Percentiles rank a stretch among this genome's conserved stretches.
Conservation (phyloP, 1,140 invertebrate genomes). For the Galleria mellonella region DNA sequence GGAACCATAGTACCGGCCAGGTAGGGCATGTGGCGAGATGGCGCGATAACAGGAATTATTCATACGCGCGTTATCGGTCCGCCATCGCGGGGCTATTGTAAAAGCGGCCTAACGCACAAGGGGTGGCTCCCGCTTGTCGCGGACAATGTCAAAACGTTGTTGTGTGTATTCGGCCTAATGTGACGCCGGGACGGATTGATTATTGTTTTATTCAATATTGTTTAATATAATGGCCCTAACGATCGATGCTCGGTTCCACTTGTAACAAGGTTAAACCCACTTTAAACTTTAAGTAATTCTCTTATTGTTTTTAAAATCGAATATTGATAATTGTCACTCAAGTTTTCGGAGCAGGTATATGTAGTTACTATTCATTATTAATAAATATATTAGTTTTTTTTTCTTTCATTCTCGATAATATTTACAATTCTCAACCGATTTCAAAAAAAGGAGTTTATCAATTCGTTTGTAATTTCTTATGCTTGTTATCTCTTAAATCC, state of each 20-base stretch:
- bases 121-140: conserved; percentile 56
- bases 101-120: conserved; percentile 42
- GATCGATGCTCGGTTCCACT: conserved; percentile 8
- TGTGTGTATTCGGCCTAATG: conserved; percentile 50
- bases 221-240: conserved; percentile 17
- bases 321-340: no score
- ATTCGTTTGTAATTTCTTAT: no score
- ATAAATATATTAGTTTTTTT: no score
- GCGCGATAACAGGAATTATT: conserved; percentile 70
- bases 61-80: conserved; percentile 64
- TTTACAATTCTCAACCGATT: no score
- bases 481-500: no score
- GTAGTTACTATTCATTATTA: no score
- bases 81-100: conserved; percentile 62
- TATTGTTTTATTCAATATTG: conserved; percentile 45
- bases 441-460: no score
- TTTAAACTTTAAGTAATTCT: conserved; percentile 2
- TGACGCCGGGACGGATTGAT: conserved; percentile 43
- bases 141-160: conserved; percentile 58
- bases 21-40: conserved; percentile 71
- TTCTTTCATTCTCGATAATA: no score
- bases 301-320: no score
- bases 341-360: no score
- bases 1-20: conserved; percentile 56
- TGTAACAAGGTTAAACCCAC: not conserved